A percentile compares a stretch with the other conserved stretches of the same genome.
phyloP scores from a whole-genome alignment of 1,140 invertebrate species.

The Macrobrachium rosenbergii region DNA sequence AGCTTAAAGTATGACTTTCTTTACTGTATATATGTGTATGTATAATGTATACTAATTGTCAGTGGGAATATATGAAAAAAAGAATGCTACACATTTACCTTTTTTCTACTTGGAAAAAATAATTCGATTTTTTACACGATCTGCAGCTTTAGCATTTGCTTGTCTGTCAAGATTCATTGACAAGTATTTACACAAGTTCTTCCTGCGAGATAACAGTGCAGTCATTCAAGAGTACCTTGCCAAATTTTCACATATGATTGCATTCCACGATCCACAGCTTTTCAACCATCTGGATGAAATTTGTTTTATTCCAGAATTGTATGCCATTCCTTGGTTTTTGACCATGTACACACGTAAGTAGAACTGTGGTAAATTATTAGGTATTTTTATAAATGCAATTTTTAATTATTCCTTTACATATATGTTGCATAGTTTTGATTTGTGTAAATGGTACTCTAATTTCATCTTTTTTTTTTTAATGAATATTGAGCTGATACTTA shows the following conservation, averaged over 20 bases:
- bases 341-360: constrained; percentile 99
- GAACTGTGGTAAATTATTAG: too few relatives aligned
- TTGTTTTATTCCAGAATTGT: constrained; percentile 96
- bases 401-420: not conserved
- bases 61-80: too few relatives aligned
- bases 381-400: not conserved
- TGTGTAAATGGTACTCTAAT: not conserved
- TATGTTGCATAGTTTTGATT: not conserved
- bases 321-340: constrained; percentile 99
- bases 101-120: not conserved
- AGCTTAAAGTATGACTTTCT: too few relatives aligned
- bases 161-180: constrained; percentile 95
- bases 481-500: too few relatives aligned
- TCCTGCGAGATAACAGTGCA: constrained; percentile 97
- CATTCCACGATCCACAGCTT: constrained; percentile 94
- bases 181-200: constrained; percentile 97
- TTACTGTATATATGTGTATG: too few relatives aligned
- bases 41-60: too few relatives aligned
- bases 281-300: constrained; percentile 93
- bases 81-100: not conserved
- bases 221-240: constrained; percentile 98
- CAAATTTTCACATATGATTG: constrained; percentile 95
- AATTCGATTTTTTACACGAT: constrained; percentile 57
- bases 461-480: too few relatives aligned
- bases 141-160: constrained; percentile 90